Base-by-base conservation (phyloP, 2,113 vertebrate species). In the Gymnarchus niloticus region DNA sequence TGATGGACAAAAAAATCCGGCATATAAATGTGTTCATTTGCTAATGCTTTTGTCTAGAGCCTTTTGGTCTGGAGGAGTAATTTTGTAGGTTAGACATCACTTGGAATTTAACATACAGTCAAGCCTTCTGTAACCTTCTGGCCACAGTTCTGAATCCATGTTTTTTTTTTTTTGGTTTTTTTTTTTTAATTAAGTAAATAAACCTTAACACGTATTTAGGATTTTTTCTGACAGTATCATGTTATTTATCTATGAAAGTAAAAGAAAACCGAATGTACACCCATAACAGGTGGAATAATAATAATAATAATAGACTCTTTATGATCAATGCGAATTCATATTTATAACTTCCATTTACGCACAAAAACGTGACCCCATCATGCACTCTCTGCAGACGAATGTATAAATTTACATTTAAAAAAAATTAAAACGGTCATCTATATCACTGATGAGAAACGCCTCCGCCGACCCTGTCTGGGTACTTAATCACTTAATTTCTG, bases 401-500 rank as follows among this genome's bases (percentile, higher is more conserved):
- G 82, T 86, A 77, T 52, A 23, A 3, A 95, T 94, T 93, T 93
- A 93, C 93, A 95, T 94, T 91, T 93, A 93, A 93, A 91, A 91
- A 90, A 91, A 89, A 92, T 93, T 93, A 90, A 92, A n/a, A n/a
- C n/a, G n/a, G n/a, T 95, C 95, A 95, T 87, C 94, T 94, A 94
- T 92, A 33, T 37, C 83, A 7, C 44, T 33, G 57, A 65, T 95
- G 91, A 92, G 94, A 91, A 92, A 90, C 92, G 86, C 91, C 87
- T 90, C 33, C 93, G 93, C 92, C 94, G 93, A 94, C 94, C 94
- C 94, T 94, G 94, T 94, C 93, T 94, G 94, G 95, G 95, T 95
- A 92, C 92, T 96, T 77, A 95, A 96, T 95, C 94, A 91, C 94
- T 93, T 96, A 95, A 95, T 95, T 95, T 94, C 94, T 94, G 93